Conservation (phyloP, 2,888 invertebrate species). For the Leptogaster cylindrica region DNA sequence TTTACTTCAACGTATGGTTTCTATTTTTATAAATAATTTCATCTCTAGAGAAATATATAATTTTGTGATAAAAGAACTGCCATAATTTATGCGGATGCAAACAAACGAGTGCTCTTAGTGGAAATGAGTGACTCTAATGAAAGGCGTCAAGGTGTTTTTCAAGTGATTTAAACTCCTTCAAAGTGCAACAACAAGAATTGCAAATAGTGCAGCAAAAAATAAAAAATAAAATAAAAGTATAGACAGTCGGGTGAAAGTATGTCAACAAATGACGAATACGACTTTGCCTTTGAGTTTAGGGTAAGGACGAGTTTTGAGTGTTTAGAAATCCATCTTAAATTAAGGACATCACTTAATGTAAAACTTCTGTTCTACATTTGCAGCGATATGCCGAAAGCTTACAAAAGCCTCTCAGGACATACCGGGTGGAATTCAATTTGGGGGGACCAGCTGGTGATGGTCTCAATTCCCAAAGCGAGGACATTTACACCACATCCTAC, state of each 20-base stretch:
- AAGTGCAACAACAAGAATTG: neutral
- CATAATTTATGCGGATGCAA: constrained; percentile 28
- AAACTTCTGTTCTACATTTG: constrained; percentile 43
- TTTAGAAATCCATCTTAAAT: no score
- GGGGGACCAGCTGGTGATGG: constrained; percentile 54
- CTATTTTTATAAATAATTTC: constrained; percentile 27
- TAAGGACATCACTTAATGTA: constrained; percentile 39
- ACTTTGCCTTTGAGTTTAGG: constrained; percentile 73
- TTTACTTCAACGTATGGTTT: constrained; percentile 3
- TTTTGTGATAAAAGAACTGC: constrained; percentile 23
- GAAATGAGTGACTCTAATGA: neutral
- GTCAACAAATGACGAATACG: constrained; percentile 64
- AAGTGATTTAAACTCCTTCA: neutral
- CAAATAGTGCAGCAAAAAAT: neutral
- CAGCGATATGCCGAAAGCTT: constrained; percentile 63
- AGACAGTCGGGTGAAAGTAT: constrained; percentile 6
- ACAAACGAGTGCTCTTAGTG: constrained; percentile 12
- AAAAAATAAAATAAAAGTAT: constrained; percentile 9
- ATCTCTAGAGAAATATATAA: constrained; percentile 12
- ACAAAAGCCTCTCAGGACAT: constrained; percentile 62
- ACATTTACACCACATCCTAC: constrained; percentile 59
- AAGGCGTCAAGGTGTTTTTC: neutral
- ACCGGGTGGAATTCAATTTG: constrained; percentile 60
- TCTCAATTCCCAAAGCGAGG: constrained; percentile 55
- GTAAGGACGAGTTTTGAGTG: no score